Evolutionary conservation across 2,888 invertebrate genomes (phyloP).

Genomic region (Euzophera pinguis): DNA sequence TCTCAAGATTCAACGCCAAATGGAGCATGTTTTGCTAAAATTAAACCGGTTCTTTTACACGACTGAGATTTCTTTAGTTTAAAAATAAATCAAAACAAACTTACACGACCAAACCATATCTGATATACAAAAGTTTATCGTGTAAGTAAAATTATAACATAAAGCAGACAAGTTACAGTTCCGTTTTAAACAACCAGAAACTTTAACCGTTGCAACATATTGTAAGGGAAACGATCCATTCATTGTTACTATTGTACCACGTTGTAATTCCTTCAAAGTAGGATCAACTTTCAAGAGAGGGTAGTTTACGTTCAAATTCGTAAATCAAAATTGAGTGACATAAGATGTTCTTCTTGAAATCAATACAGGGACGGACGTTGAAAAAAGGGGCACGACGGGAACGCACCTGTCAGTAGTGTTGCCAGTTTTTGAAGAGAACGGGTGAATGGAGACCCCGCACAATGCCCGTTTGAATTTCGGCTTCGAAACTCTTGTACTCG

Average conservation of each 20-base stretch:
- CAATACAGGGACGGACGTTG: constrained; percentile 70
- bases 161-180: constrained; percentile 32
- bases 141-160: constrained; percentile 32
- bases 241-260: constrained; percentile 67
- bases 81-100: constrained; percentile 62
- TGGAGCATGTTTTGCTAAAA: constrained; percentile 12
- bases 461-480: constrained; percentile 58
- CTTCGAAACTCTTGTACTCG: constrained; percentile 27
- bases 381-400: constrained; percentile 77
- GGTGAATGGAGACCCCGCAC: constrained; percentile 64
- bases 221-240: constrained; percentile 76
- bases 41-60: constrained; percentile 32
- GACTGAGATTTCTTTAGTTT: constrained; percentile 48
- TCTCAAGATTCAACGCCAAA: constrained; percentile 6
- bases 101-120: constrained; percentile 52
- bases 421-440: constrained; percentile 75
- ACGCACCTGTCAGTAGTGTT: constrained; percentile 78
- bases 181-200: constrained; percentile 38
- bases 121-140: constrained; percentile 32
- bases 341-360: constrained; percentile 35
- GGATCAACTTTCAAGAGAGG: constrained; percentile 29
- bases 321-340: constrained; percentile 20
- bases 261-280: constrained; percentile 28
- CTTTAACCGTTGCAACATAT: constrained; percentile 70
- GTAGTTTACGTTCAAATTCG: constrained; percentile 23